phyloP scores from a whole-genome alignment of 2,113 vertebrate genomes.

The Mobula birostris region DNA sequence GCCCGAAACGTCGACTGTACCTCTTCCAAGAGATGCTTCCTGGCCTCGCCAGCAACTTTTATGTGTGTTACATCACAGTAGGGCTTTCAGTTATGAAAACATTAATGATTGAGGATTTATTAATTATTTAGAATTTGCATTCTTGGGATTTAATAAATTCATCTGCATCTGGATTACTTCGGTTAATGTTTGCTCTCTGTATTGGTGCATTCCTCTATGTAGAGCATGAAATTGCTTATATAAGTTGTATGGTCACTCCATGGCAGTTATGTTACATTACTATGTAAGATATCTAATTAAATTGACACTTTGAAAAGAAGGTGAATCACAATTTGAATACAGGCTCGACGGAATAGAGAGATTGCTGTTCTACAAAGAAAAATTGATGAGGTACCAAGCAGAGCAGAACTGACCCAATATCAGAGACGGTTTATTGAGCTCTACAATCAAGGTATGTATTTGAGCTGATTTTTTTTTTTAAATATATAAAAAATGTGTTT shows the following conservation, averaged over 20 bases:
- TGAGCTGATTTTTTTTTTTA: background rate
- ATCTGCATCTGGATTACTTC: background rate
- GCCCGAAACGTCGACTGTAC: too few species aligned
- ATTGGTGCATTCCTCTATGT: background rate
- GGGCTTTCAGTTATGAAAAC: background rate
- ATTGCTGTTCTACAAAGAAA: constrained; percentile 91
- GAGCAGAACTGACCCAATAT: constrained; percentile 93
- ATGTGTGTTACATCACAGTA: background rate
- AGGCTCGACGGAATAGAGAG: constrained; percentile 94
- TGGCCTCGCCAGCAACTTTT: too few species aligned
- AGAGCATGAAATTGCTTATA: background rate
- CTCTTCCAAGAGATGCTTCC: too few species aligned
- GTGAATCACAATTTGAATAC: constrained; percentile 41
- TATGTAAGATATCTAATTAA: background rate
- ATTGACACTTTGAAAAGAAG: background rate
- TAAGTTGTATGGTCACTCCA: background rate
- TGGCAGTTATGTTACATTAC: background rate
- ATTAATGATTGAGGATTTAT: background rate
- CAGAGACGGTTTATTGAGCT: constrained; percentile 98
- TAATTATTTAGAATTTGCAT: background rate
- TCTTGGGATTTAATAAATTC: background rate
- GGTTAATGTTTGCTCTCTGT: constrained; percentile 40
- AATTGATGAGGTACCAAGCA: constrained; percentile 93
- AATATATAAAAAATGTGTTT: background rate
- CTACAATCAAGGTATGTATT: constrained; percentile 82